A percentile compares a stretch with the other conserved stretches of the same genome.
phyloP scores from a whole-genome alignment of 2,888 invertebrate species.

The Micoletzkya japonica region DNA sequence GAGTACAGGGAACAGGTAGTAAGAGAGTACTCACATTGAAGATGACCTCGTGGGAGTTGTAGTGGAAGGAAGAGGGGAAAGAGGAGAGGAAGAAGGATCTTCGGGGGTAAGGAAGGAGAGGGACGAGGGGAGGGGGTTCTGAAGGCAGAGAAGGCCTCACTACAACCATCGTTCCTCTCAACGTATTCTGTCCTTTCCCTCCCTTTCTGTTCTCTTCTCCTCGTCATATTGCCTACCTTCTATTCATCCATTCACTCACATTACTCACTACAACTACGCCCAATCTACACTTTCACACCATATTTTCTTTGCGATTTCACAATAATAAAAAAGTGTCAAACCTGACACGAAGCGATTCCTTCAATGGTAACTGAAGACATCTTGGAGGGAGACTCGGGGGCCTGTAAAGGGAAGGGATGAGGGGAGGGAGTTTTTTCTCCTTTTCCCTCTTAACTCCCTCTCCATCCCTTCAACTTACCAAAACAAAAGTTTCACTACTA shows the following conservation, averaged over 20 bases:
- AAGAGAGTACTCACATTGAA: not conserved
- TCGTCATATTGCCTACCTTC: no score
- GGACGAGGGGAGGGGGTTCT: not conserved
- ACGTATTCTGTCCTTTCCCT: no score
- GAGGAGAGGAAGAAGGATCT: not conserved
- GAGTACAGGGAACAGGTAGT: not conserved
- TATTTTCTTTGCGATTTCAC: no score
- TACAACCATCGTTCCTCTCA: no score
- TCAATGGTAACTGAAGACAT: constrained; percentile 22
- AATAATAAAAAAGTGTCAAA: not conserved
- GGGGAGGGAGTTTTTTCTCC: not conserved
- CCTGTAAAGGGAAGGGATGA: not conserved
- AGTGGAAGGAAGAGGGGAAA: not conserved
- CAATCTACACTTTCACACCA: no score
- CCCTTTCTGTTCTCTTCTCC: no score
- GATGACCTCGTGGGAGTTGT: not conserved
- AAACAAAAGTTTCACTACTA: constrained; percentile 12
- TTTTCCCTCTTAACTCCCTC: not conserved
- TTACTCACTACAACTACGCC: no score
- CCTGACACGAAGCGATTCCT: not conserved
- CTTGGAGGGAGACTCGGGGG: constrained; percentile 23
- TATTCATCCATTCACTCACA: no score
- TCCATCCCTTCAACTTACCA: not conserved
- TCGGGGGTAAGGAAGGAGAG: not conserved
- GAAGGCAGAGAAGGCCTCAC: not conserved